Base-by-base conservation (phyloP, 2,888 invertebrate species). In the Synanthedon formicaeformis region DNA sequence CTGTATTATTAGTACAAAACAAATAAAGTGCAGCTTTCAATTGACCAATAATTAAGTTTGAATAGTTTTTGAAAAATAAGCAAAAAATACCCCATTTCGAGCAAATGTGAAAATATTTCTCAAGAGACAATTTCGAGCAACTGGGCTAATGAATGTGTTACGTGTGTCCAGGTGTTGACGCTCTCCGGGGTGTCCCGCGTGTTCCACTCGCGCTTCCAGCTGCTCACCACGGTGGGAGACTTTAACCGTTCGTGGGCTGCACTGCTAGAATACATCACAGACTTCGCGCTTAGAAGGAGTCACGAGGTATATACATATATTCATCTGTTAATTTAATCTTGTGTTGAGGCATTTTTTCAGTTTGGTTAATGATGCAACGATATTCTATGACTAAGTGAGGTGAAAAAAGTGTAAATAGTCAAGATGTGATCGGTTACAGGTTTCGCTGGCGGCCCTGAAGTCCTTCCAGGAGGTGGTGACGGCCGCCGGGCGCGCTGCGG, bases 401-500 rank as follows among this genome's bases (percentile, higher is more conserved):
- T 5, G 23, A 23, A 5, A 23, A 23, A 23, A 23, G 5, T 23
- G 23, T 23, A 23, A 23, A 23, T 5, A 23, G 4, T 23, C 23
- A 23, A 12, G 11, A 34, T 34, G 34, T 10, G 34, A 34, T 34
- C 34, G 6, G 34, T 34, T 53, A 0, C 62, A 91, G 91, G 92
- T 96, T 1, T 97, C 98, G 0, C 90, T 99, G 63, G 97, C 98
- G 2, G 98, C 98, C 0, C 83, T 99, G 6, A 98, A 98, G 81
- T 97, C 98, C 12, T 96, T 99, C 80, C 98, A 99, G 87, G 98
- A 99, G 79, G 95, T 98, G 62, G 90, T 98, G 61, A 92, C 93
- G 50, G 65, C 94, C 89, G 78, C 90, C 88, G 71, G 96, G 90
- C 85, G 91, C 91, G 68, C 96, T 92, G 40, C 93, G 91, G 67